These are phyloP conservation scores for Lophotriccus pileatus DNA, from an alignment of 2,797 vertebrate species.

Conservation along the genomic window DNA sequence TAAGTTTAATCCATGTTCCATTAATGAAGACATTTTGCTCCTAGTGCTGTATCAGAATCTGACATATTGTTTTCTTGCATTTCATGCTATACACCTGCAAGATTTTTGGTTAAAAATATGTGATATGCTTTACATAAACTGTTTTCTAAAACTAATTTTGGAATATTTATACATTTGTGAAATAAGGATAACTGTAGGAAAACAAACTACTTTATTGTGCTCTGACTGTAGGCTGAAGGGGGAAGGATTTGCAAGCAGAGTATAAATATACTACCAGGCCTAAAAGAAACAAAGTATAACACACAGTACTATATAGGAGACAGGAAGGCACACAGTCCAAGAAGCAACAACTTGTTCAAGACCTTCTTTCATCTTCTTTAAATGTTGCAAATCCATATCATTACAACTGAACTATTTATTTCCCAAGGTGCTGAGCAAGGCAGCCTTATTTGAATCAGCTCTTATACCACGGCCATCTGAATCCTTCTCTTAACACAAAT, in stretches of 20 bases:
- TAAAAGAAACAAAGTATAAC: slow-evolving; percentile 46
- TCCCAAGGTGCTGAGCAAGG: background rate
- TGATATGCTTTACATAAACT: background rate
- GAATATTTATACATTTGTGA: background rate
- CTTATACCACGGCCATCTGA: background rate
- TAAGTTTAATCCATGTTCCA: slow-evolving; percentile 9
- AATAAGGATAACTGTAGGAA: slow-evolving; percentile 13
- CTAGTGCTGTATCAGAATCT: background rate
- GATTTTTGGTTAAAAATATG: background rate
- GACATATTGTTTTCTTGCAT: background rate
- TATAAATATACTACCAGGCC: slow-evolving; percentile 49
- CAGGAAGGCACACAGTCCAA: slow-evolving; percentile 10
- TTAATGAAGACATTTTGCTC: slow-evolving; percentile 35
- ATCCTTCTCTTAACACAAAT: background rate
- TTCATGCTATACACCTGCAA: background rate
- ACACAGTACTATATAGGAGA: background rate
- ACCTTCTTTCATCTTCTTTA: slow-evolving; percentile 34
- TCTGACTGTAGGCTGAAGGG: background rate
- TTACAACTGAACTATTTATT: background rate
- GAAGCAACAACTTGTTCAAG: background rate
- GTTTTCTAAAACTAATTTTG: slow-evolving; percentile 11
- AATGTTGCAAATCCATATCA: background rate
- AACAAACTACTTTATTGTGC: slow-evolving; percentile 19
- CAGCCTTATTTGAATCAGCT: background rate
- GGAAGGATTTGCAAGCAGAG: background rate